Conservation (phyloP, 2,888 invertebrate genomes). For the Spatulosminthurus flaviceps region DNA sequence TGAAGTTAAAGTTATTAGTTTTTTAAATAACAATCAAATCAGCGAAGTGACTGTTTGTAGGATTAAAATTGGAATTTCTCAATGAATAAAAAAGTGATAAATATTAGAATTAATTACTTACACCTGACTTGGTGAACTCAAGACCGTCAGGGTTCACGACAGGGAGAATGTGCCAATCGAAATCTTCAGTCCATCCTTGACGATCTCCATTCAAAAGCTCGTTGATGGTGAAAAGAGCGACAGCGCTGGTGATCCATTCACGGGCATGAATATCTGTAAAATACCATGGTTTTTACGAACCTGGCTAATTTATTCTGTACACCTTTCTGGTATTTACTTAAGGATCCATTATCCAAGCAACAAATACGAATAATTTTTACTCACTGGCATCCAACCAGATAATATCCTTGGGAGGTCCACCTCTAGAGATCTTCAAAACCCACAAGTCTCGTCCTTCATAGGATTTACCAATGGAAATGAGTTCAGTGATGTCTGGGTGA, state of each 20-base stretch:
- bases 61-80: too few species aligned
- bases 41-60: too few species aligned
- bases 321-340: too few species aligned
- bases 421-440: slow-evolving; percentile 63
- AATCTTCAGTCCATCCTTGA: slow-evolving; percentile 71
- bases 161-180: slow-evolving; percentile 81
- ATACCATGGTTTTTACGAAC: background rate
- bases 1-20: too few species aligned
- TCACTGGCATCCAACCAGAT: slow-evolving; percentile 67
- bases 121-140: slow-evolving; percentile 69
- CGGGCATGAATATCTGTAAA: slow-evolving; percentile 68
- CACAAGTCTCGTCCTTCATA: slow-evolving; percentile 69
- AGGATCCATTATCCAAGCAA: too few species aligned
- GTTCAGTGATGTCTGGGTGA: slow-evolving; percentile 69
- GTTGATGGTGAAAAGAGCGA: slow-evolving; percentile 76
- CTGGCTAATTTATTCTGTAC: background rate
- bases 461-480: slow-evolving; percentile 67
- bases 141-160: slow-evolving; percentile 79
- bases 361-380: too few species aligned
- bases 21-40: too few species aligned
- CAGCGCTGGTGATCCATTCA: slow-evolving; percentile 80
- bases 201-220: slow-evolving; percentile 72
- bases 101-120: slow-evolving; percentile 18
- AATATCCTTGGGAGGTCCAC: slow-evolving; percentile 64
- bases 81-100: too few species aligned